Evolutionary conservation across 2,888 invertebrate species (phyloP), one percentile per base, ranked within the genome.

Genomic region (Phortica okadai): DNA sequence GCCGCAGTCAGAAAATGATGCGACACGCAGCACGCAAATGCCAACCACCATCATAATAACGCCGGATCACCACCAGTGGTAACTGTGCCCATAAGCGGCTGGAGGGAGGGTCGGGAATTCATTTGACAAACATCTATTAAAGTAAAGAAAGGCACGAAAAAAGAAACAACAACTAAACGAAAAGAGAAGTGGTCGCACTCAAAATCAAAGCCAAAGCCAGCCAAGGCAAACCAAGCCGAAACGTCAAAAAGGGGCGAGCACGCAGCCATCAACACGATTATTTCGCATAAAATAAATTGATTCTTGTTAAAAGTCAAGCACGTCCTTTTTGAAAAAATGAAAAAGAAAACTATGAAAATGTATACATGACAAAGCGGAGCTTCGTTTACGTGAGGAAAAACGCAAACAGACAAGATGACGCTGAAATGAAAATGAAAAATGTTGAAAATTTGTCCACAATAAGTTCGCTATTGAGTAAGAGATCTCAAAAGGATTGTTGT

Each of bases 281-380:
- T 90, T 89, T 89, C 90, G 90, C 89, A 89, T 86, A 88, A 88
- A 89, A 88, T 90, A 89, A 89, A 89, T 89, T 89, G 87, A 90
- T 89, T 89, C 89, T 87, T 83, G 86, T 86, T 89, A 89, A 89
- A 89, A 89, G 88, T 89, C 87, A 86, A 88, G 86, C 83, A 84
- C 81, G 82, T 83, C 85, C 82, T 83, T 85, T 83, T 80, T 81
- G 50, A 14, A 6, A 62, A 25, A 62, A 16, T 16, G 16, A 6
- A 25, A 62, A 8, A n/a, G 7, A 69, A 42, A 69, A 69, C 69
- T 45, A 50, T 50, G 69, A 56, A n/a, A 45, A 79, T 56, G 56
- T 16, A 56, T 16, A 56, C 21, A 21, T 4, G 25, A 62, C 62
- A 62, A 62, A 62, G 62, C 21, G 4, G 50, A 50, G 50, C 50